Evolutionary conservation across 2,888 invertebrate species (phyloP).

Genomic region (Cephalotes varians): DNA sequence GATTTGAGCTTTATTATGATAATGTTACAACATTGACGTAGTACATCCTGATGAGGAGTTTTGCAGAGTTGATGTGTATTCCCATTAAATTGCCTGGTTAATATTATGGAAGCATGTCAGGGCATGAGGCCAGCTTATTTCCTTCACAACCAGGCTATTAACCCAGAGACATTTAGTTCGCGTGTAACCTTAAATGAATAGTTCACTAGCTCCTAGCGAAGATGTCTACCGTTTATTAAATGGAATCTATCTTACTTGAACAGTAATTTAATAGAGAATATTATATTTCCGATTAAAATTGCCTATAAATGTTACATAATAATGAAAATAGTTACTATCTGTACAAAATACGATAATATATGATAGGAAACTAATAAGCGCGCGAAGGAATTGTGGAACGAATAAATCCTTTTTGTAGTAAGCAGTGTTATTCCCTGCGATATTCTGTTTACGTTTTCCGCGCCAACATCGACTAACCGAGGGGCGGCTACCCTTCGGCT

Average conservation of each 20-base stretch:
- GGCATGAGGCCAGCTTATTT: slow-evolving; percentile 50
- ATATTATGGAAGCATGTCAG: slow-evolving; percentile 49
- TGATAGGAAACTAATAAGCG: background rate
- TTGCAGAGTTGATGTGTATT: slow-evolving; percentile 30
- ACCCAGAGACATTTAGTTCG: slow-evolving; percentile 63
- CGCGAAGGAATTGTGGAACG: slow-evolving; percentile 8
- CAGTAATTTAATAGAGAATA: background rate
- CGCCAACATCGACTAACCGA: slow-evolving; percentile 33
- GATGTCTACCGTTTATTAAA: background rate
- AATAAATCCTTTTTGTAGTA: slow-evolving; percentile 55
- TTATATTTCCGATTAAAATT: background rate
- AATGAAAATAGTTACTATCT: slow-evolving; percentile 13
- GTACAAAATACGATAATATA: background rate
- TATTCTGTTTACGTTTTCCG: slow-evolving; percentile 67
- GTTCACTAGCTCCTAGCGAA: background rate
- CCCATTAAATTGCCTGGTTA: slow-evolving; percentile 50
- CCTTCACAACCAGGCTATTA: slow-evolving; percentile 56
- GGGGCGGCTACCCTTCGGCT: slow-evolving; percentile 61
- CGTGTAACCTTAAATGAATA: slow-evolving; percentile 45
- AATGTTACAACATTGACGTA: slow-evolving; percentile 13
- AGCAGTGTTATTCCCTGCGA: slow-evolving; percentile 23
- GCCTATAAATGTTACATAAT: slow-evolving; percentile 1
- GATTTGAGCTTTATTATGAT: slow-evolving; percentile 13
- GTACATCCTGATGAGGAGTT: slow-evolving; percentile 30
- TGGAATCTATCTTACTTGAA: background rate